Conservation (phyloP, 2,888 invertebrate genomes). For the Dendrolimus houi region DNA sequence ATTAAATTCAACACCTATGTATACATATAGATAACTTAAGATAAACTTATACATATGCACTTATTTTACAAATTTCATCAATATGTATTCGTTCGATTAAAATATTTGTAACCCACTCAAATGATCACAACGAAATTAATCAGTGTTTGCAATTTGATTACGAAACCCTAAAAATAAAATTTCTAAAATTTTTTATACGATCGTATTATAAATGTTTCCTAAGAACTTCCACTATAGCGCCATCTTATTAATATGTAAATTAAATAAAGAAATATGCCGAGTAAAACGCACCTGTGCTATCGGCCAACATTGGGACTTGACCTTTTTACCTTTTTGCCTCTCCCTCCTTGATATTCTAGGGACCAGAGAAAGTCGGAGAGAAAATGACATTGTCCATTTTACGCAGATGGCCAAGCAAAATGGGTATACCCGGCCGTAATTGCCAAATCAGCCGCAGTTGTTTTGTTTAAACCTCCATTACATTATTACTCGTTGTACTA, state of each 20-base stretch:
- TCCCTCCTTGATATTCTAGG: conserved; percentile 15
- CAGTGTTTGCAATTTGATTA: too few relatives aligned
- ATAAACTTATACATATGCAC: too few relatives aligned
- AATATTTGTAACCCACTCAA: too few relatives aligned
- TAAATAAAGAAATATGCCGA: conserved; percentile 22
- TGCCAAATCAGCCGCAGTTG: conserved; percentile 11
- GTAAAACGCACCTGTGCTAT: conserved; percentile 28
- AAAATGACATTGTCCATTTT: conserved; percentile 27
- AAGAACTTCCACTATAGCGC: conserved; percentile 7
- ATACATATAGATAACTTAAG: too few relatives aligned
- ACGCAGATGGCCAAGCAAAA: conserved; percentile 25
- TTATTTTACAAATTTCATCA: too few relatives aligned
- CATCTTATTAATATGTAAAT: conserved; percentile 38
- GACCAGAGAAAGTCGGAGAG: conserved; percentile 12
- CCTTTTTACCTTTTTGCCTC: conserved; percentile 22
- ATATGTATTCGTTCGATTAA: too few relatives aligned
- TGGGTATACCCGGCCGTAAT: conserved; percentile 18
- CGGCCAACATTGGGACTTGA: conserved; percentile 23
- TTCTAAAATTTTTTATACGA: neutral
- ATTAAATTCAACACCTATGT: too few relatives aligned
- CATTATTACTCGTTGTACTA: neutral
- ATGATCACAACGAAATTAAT: too few relatives aligned
- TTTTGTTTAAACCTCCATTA: conserved; percentile 19
- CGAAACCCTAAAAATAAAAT: too few relatives aligned
- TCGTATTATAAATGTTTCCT: conserved; percentile 2